Evolutionary conservation across 2,888 invertebrate genomes (phyloP).

Genomic region (Cantharis lateralis): DNA sequence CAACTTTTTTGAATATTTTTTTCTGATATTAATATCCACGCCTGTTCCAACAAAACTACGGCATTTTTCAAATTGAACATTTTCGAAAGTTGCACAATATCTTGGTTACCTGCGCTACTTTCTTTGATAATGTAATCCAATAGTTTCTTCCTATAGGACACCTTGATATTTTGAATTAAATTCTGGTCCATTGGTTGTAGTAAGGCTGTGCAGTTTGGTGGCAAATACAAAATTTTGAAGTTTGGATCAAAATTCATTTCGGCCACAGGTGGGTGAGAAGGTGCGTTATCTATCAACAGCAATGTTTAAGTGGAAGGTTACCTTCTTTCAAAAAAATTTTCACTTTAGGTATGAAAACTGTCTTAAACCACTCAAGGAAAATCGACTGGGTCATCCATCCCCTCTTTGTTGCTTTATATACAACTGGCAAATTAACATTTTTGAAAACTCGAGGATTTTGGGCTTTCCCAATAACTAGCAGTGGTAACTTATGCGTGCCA

Average conservation of each 20-base stretch:
- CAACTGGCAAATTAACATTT: no score
- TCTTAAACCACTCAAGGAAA: no score
- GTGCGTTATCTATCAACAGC: constrained; percentile 13
- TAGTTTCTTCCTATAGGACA: constrained; percentile 9
- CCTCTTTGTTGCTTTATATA: no score
- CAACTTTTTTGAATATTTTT: no score
- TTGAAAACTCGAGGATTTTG: no score
- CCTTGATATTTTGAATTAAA: constrained; percentile 8
- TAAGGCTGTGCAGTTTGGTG: constrained; percentile 6
- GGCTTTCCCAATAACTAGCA: no score
- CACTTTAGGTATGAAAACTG: constrained; percentile 7
- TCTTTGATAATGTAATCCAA: neutral
- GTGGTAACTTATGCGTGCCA: no score
- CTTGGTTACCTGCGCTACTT: neutral
- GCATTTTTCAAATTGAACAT: neutral
- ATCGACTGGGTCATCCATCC: no score
- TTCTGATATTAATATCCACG: neutral
- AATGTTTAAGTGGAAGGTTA: constrained; percentile 6
- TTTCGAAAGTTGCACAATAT: neutral
- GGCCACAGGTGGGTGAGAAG: neutral
- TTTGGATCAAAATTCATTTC: neutral
- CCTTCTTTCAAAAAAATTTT: neutral
- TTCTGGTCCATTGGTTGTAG: constrained; percentile 15
- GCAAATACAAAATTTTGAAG: neutral
- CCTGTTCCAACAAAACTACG: neutral